Evolutionary conservation across 2,113 vertebrate genomes (phyloP), one percentile per base, ranked within the genome.

Genomic region (Microtus montanus): DNA sequence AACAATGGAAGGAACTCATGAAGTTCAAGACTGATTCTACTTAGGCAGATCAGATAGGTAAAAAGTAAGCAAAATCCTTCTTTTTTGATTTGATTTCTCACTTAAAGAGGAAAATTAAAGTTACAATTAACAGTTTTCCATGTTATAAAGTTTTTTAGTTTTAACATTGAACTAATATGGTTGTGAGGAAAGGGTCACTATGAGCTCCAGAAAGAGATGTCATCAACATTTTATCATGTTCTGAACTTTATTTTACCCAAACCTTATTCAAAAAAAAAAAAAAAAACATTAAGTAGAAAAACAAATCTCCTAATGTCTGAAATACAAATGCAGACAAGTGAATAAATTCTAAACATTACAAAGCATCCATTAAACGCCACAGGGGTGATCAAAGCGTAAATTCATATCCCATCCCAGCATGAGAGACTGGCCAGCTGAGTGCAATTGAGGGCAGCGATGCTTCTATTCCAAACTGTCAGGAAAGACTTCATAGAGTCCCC

Each of bases 81-180:
- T 80, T 41, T 63, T 58, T 88, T 75, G 47, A 87, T 11, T 88
- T 68, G 54, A 41, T 38, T 61, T 35, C 66, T 41, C 24, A 61
- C 15, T 75, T 70, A 92, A 90, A 83, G 71, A 26, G 4, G 10
- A 4, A 85, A 90, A 77, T 30, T 26, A 41, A 82, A 61, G 63
- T 35, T 68, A 88, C 26, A 73, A 24, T 91, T 91, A 85, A 85
- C 5, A 63, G 75, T 58, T 89, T 91, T 33, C 17, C 35, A 79
- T 74, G 22, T 91, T 85, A 88, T 70, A 41, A 66, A 88, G 64
- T 38, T 49, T 93, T 88, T 52, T n/a, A 74, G 68, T 90, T 78
- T 92, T 78, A 87, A 92, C 80, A 33, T 78, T 84, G 75, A 90
- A 92, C 19, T 38, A 71, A 89, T 80, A 75, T 68, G 52, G 41